phyloP scores from a whole-genome alignment of 2,888 invertebrate species.

The Halictus quadricinctus region DNA sequence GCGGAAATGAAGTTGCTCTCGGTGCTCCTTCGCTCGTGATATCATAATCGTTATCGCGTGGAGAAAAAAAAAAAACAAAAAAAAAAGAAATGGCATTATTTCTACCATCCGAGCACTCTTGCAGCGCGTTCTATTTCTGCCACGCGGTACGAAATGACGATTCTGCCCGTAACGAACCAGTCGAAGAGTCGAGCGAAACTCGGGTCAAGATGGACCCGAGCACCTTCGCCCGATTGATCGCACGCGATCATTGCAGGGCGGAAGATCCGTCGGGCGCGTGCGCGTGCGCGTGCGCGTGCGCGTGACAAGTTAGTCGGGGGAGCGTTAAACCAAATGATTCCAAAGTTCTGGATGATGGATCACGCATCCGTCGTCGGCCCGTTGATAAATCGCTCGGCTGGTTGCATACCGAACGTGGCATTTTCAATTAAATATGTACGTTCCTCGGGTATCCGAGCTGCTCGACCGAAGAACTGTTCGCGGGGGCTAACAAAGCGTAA shows the following conservation, averaged over 20 bases:
- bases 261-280: background rate
- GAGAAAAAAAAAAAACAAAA: background rate
- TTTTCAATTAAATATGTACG: background rate
- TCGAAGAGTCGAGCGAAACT: background rate
- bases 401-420: background rate
- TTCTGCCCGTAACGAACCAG: background rate
- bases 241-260: background rate
- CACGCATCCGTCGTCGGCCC: background rate
- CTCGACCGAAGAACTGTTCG: background rate
- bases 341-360: slow-evolving; percentile 7
- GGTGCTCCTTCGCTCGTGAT: slow-evolving; percentile 16
- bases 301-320: background rate
- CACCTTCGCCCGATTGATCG: background rate
- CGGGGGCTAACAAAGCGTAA: background rate
- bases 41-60: slow-evolving; percentile 14
- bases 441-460: background rate
- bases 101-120: background rate
- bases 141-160: background rate
- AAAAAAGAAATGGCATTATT: background rate
- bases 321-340: slow-evolving; percentile 7
- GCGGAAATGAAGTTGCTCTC: slow-evolving; percentile 32
- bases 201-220: background rate
- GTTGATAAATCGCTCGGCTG: background rate
- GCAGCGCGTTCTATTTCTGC: background rate
- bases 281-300: background rate